Evolutionary conservation across 2,113 vertebrate genomes (phyloP).

Genomic region (Lampris megalopsis): DNA sequence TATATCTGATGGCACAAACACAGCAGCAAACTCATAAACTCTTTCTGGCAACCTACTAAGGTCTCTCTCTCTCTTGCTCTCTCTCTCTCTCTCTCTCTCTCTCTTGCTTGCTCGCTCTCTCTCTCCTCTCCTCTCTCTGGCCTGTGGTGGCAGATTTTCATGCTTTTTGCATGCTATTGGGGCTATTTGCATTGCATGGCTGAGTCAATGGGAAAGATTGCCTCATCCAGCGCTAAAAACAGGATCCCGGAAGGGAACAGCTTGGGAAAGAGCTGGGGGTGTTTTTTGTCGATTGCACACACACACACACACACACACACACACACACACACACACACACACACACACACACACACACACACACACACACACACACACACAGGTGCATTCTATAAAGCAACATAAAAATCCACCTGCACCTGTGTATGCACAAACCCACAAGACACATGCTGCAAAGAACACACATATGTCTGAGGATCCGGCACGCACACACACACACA

Average conservation of each 20-base stretch:
- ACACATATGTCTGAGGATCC: background rate
- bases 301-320: slow-evolving; percentile 16
- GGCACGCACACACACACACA: slow-evolving; percentile 9
- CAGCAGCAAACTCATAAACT: no score
- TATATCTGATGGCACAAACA: no score
- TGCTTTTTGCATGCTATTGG: slow-evolving; percentile 72
- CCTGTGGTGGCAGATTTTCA: slow-evolving; percentile 43
- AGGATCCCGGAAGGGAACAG: slow-evolving; percentile 71
- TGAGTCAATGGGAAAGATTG: slow-evolving; percentile 76
- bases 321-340: slow-evolving; percentile 12
- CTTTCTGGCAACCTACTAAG: no score
- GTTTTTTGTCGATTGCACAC: slow-evolving; percentile 56
- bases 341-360: slow-evolving; percentile 16
- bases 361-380: slow-evolving; percentile 22
- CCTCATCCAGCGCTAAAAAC: slow-evolving; percentile 70
- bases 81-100: background rate
- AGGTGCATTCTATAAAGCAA: background rate
- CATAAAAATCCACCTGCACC: slow-evolving; percentile 25
- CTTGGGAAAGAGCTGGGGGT: slow-evolving; percentile 69
- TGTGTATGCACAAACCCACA: background rate
- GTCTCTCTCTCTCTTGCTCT: no score
- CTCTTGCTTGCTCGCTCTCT: slow-evolving; percentile 4
- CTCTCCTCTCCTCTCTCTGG: background rate
- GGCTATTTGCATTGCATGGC: slow-evolving; percentile 77
- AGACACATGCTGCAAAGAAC: background rate